phyloP scores from a whole-genome alignment of 2,113 vertebrate genomes.

The Redunca redunca region DNA sequence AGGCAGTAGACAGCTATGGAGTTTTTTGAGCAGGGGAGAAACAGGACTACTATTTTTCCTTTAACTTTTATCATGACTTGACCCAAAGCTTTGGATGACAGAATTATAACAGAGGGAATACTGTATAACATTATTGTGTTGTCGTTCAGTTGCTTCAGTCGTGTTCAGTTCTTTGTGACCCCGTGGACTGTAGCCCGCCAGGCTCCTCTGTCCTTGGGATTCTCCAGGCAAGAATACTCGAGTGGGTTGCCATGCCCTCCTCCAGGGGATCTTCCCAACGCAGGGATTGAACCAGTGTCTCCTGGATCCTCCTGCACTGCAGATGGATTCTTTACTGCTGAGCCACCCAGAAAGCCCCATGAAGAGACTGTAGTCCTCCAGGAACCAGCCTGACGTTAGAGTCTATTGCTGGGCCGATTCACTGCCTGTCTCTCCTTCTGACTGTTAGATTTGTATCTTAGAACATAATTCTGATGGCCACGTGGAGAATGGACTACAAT shows the following conservation, averaged over 20 bases:
- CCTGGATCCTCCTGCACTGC: background rate
- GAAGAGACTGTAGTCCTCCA: background rate
- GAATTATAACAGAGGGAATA: background rate
- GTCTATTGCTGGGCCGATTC: background rate
- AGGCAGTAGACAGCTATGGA: background rate
- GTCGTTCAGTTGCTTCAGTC: background rate
- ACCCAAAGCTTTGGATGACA: background rate
- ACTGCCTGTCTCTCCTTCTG: background rate
- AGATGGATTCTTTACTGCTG: background rate
- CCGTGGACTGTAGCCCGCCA: background rate
- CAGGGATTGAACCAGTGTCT: background rate
- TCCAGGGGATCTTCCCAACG: fast-evolving
- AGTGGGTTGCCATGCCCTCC: background rate
- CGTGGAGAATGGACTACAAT: background rate
- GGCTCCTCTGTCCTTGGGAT: background rate
- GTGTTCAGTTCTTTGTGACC: background rate
- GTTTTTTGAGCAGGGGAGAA: background rate
- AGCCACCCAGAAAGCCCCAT: fast-evolving
- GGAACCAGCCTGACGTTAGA: background rate
- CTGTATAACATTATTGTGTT: background rate
- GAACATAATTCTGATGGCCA: background rate
- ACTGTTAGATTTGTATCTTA: background rate
- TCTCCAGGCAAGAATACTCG: background rate
- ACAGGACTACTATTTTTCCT: background rate
- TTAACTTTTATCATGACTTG: background rate